A percentile compares a stretch with the other conserved stretches of the same genome.
Conservation (phyloP, 2,113 vertebrate species). For the Oplegnathus fasciatus region DNA sequence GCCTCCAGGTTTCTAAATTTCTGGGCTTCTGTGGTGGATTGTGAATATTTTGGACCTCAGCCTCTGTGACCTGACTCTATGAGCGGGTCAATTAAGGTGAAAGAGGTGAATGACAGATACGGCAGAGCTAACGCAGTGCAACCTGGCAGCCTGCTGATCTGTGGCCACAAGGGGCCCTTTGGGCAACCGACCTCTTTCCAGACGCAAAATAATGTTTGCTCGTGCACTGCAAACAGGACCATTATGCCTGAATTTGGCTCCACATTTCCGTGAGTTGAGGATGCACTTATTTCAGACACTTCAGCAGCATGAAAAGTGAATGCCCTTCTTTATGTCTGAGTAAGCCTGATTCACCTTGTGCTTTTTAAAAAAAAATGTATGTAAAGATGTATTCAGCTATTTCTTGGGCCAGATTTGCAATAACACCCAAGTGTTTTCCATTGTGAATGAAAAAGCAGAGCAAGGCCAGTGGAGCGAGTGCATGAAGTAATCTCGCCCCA, state of each 20-base stretch:
- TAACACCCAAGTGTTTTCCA: neutral
- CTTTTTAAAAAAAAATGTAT: neutral
- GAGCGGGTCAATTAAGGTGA: slow-evolving; percentile 39
- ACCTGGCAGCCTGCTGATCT: slow-evolving; percentile 22
- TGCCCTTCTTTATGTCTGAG: neutral
- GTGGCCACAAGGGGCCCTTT: neutral
- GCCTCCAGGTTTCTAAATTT: neutral
- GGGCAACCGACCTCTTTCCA: neutral
- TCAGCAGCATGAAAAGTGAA: slow-evolving; percentile 2
- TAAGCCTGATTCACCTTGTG: neutral
- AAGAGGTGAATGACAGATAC: slow-evolving; percentile 1
- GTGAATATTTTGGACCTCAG: slow-evolving; percentile 8
- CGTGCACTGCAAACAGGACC: neutral
- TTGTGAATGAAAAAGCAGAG: neutral
- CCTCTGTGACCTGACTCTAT: neutral
- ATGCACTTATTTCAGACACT: slow-evolving; percentile 2
- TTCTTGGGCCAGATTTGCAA: slow-evolving; percentile 12
- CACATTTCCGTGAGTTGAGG: neutral
- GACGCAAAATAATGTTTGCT: slow-evolving; percentile 1
- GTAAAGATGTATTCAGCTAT: neutral
- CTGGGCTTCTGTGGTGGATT: neutral
- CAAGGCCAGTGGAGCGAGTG: neutral
- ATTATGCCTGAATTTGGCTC: slow-evolving; percentile 14
- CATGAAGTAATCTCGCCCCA: neutral
- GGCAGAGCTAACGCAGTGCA: neutral